These are phyloP conservation scores for Pogonomyrmex barbatus DNA, from an alignment of 1,140 invertebrate species.

Conservation along the genomic window DNA sequence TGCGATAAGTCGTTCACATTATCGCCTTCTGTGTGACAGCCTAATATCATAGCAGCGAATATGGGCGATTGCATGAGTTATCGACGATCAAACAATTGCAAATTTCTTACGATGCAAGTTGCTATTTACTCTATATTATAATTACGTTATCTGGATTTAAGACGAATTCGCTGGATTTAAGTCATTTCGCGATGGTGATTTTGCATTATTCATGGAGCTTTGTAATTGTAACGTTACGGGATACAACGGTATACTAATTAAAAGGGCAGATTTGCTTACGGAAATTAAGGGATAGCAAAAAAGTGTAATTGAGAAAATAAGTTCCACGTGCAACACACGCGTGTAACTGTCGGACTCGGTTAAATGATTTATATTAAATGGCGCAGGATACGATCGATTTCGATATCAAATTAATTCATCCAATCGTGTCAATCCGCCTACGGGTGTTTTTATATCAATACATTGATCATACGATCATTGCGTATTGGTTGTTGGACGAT, in stretches of 20 bases:
- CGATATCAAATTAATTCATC: conserved; percentile 67
- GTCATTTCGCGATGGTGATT: conserved; percentile 45
- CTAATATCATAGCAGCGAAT: conserved; percentile 60
- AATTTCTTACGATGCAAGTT: conserved; percentile 47
- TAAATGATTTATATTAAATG: conserved; percentile 64
- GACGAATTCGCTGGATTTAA: not conserved
- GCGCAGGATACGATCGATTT: conserved; percentile 44
- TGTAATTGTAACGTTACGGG: conserved; percentile 33
- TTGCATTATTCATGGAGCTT: conserved; percentile 40
- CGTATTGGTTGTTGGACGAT: conserved; percentile 56
- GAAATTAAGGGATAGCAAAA: conserved; percentile 28
- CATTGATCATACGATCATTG: conserved; percentile 29
- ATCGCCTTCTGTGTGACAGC: conserved; percentile 59
- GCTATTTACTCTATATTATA: conserved; percentile 27
- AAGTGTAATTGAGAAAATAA: conserved; percentile 36
- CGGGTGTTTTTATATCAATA: conserved; percentile 53
- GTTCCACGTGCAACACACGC: not conserved
- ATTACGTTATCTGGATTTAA: conserved; percentile 58
- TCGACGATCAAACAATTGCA: conserved; percentile 47
- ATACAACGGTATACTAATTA: conserved; percentile 51
- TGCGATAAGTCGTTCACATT: conserved; percentile 63
- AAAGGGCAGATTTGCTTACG: conserved; percentile 23
- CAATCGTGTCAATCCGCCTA: conserved; percentile 67
- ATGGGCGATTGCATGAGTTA: conserved; percentile 22
- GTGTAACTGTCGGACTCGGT: conserved; percentile 38